phyloP scores from a whole-genome alignment of 2,113 vertebrate species.

The Centropus unirufus region DNA sequence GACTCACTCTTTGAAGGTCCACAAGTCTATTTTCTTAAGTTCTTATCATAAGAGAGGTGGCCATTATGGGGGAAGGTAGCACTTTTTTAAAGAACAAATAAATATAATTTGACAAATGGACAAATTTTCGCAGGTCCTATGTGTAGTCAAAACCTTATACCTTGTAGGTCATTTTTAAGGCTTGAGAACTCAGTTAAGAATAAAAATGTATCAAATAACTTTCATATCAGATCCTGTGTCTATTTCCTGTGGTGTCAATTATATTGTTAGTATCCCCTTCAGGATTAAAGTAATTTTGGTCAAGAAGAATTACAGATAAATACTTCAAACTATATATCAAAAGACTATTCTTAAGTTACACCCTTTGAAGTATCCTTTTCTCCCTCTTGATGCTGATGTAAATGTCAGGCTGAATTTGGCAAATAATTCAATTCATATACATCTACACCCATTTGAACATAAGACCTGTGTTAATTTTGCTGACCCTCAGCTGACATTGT shows the following conservation, averaged over 20 bases:
- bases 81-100: neutral
- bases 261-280: neutral
- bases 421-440: neutral
- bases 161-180: neutral
- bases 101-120: neutral
- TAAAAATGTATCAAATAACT: neutral
- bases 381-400: neutral
- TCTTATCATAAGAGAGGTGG: neutral
- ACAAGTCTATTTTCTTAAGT: neutral
- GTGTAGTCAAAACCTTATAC: neutral
- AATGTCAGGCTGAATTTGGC: neutral
- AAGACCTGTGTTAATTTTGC: neutral
- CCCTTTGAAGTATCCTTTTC: neutral
- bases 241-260: neutral
- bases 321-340: neutral
- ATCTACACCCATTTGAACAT: neutral
- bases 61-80: neutral
- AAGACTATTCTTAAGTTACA: neutral
- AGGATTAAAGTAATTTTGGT: neutral
- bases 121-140: neutral
- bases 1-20: neutral
- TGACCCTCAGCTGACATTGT: neutral
- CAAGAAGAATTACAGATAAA: neutral
- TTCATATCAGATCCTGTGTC: neutral
- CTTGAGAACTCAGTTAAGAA: neutral